Percentiles rank a stretch among this genome's conserved stretches.
phyloP scores from a whole-genome alignment of 2,113 vertebrate genomes.

The Aythya baeri region DNA sequence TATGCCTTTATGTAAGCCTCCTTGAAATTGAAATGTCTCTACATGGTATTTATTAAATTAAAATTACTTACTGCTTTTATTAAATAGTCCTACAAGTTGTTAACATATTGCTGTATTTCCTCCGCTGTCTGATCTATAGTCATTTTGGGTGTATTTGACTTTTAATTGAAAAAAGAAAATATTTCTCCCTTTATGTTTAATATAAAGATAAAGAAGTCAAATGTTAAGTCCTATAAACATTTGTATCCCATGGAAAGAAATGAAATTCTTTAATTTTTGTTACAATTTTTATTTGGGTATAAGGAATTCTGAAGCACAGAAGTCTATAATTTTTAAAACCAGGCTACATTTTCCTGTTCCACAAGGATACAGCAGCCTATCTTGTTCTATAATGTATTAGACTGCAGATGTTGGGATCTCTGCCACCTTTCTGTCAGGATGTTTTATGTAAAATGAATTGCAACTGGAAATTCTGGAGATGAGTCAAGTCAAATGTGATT shows the following conservation, averaged over 20 bases:
- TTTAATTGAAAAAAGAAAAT: not conserved
- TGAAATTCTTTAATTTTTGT: not conserved
- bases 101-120: not conserved
- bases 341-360: not conserved
- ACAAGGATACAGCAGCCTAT: not conserved
- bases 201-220: not conserved
- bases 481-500: not conserved
- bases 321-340: not conserved
- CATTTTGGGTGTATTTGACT: not conserved
- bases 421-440: constrained; percentile 12
- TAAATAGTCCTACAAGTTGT: not conserved
- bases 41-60: not conserved
- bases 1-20: not conserved
- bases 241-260: not conserved
- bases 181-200: not conserved
- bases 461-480: not conserved
- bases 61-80: not conserved
- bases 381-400: not conserved
- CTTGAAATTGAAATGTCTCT: not conserved
- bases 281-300: not conserved
- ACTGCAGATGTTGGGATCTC: not conserved
- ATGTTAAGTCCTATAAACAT: not conserved
- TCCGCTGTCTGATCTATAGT: not conserved
- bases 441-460: constrained; percentile 28
- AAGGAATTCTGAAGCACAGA: not conserved